phyloP scores from a whole-genome alignment of 2,797 vertebrate species.

The Centropyge bicolor region DNA sequence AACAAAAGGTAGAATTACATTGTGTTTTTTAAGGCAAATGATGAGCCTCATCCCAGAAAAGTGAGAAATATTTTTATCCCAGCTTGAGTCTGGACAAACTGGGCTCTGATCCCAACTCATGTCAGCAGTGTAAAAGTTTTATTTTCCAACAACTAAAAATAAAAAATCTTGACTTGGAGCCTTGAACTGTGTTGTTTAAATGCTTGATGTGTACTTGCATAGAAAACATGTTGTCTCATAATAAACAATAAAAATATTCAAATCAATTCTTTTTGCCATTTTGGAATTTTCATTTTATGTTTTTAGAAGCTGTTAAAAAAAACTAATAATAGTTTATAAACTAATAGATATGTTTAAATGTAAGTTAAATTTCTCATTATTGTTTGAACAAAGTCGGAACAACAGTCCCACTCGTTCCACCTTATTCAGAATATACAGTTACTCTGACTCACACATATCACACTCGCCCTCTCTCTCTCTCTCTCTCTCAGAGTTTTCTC shows the following conservation, averaged over 20 bases:
- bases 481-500: conserved; percentile 8
- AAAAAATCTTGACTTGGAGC: not conserved
- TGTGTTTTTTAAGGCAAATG: not conserved
- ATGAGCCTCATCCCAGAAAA: not conserved
- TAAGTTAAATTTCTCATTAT: conserved; percentile 3
- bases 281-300: fast-evolving
- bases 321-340: not conserved
- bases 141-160: not conserved
- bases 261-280: fast-evolving
- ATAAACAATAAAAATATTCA: not conserved
- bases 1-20: not conserved
- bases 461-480: conserved; percentile 23
- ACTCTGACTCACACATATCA: conserved; percentile 7
- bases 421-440: conserved; percentile 2
- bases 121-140: conserved; percentile 7
- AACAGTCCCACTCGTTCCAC: conserved; percentile 21
- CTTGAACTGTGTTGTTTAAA: not conserved
- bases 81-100: not conserved
- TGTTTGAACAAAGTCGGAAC: conserved; percentile 16
- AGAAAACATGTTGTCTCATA: not conserved
- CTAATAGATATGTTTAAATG: not conserved
- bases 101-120: conserved; percentile 9
- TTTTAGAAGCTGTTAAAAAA: not conserved
- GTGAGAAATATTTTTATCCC: not conserved
- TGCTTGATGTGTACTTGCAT: not conserved